Percentiles rank a stretch among this genome's conserved stretches.
Conservation (phyloP, 2,888 invertebrate species). For the Papilio demoleus region DNA sequence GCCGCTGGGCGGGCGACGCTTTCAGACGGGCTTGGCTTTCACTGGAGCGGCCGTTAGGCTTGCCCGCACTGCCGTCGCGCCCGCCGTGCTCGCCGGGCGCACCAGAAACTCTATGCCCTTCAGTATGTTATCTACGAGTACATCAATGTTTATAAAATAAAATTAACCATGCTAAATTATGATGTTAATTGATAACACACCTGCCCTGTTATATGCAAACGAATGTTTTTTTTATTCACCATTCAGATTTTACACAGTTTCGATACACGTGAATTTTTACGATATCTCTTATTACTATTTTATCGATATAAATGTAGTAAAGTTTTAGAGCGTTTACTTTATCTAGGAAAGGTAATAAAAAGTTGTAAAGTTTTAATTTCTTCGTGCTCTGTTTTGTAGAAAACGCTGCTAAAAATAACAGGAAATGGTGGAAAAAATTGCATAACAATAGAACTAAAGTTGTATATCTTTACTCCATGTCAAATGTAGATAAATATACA, state of each 20-base stretch:
- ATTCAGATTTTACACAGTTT: background rate
- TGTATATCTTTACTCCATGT: too few species aligned
- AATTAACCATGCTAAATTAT: background rate
- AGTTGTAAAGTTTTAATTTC: background rate
- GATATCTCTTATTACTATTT: constrained; percentile 10
- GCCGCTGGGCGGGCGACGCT: constrained; percentile 65
- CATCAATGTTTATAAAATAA: constrained; percentile 39
- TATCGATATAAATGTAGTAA: constrained; percentile 21
- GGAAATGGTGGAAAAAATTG: background rate
- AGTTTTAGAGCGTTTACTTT: constrained; percentile 5
- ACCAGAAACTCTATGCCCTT: constrained; percentile 12
- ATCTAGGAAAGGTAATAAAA: constrained; percentile 6
- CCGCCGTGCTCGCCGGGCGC: constrained; percentile 12
- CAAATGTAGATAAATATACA: background rate
- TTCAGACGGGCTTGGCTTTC: constrained; percentile 81
- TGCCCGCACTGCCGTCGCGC: constrained; percentile 35
- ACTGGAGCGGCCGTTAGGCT: constrained; percentile 62
- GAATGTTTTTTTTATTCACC: constrained; percentile 7
- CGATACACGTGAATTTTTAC: background rate
- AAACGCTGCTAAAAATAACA: background rate
- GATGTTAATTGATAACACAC: constrained; percentile 5
- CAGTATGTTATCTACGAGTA: constrained; percentile 17
- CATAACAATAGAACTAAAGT: background rate
- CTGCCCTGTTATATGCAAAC: background rate
- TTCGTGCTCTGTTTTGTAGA: background rate